Evolutionary conservation across 1,140 invertebrate genomes (phyloP), one percentile per base, ranked within the genome.

Genomic region (Sycobia sp.): DNA sequence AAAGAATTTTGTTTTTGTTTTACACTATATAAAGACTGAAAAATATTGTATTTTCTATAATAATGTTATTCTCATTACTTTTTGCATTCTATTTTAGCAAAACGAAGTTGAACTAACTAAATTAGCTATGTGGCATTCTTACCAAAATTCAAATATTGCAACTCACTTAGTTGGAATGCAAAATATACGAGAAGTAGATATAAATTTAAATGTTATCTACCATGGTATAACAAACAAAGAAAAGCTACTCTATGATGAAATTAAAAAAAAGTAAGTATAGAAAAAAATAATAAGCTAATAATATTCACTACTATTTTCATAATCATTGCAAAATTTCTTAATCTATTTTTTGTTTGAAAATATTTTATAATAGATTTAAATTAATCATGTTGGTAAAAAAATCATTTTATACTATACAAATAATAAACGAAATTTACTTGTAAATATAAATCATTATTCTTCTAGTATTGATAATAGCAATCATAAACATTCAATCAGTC

Each of bases 131-230:
- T 88, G 88, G 82, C 84, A 89, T 71, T 82, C 86, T 1, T 70
- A 90, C 14, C 81, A 84, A 62, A 75, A 84, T 68, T 67, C 80
- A 2, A 85, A 84, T 22, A 82, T 87, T 18, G 75, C 84, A 54
- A 89, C 88, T 0, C 86, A 88, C 73, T 72, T 93, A 9, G 83
- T 89, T 60, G 91, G 91, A 25, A 89, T 91, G 80, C 88, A 87
- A 74, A 88, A 78, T 66, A 73, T 76, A 3, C 70, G 84, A 7
- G 76, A 90, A 60, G 71, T 92, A n/a, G 62, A 83, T 3, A 82
- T 81, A 20, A 91, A 89, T 72, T 66, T 92, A 29, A 77, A 86
- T 38, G 82, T 88, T 1, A 65, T 84, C 10, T 75, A 77, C 8
- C 76, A 86, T 51, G 89, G 89, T 1, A 80, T 92, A 22, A 86